A percentile compares a stretch with the other conserved stretches of the same genome.
Conservation (phyloP, 1,140 invertebrate genomes). For the Drosophila triauraria region DNA sequence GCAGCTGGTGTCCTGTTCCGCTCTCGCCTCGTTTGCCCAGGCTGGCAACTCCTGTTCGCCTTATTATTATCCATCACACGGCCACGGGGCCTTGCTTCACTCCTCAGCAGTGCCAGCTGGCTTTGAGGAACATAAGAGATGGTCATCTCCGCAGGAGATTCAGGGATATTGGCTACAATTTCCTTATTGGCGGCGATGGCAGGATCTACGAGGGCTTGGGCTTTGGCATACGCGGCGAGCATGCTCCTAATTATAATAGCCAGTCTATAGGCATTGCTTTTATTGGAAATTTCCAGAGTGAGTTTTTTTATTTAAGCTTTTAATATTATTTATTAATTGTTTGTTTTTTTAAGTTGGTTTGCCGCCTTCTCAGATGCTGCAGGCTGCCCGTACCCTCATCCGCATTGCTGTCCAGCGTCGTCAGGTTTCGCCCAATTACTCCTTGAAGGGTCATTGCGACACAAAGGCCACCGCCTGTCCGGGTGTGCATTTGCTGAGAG, state of each 20-base stretch:
- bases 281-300: slow-evolving; percentile 86
- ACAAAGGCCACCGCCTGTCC: slow-evolving; percentile 49
- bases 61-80: slow-evolving; percentile 47
- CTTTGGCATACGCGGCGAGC: slow-evolving; percentile 89
- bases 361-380: slow-evolving; percentile 87
- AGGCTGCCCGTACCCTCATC: slow-evolving; percentile 87
- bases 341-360: slow-evolving; percentile 30
- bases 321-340: neutral
- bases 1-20: slow-evolving; percentile 34
- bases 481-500: slow-evolving; percentile 27
- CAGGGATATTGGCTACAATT: slow-evolving; percentile 90
- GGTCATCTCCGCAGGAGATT: slow-evolving; percentile 87
- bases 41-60: slow-evolving; percentile 11
- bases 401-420: slow-evolving; percentile 32
- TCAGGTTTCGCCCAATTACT: slow-evolving; percentile 38
- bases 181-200: slow-evolving; percentile 86
- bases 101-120: slow-evolving; percentile 78
- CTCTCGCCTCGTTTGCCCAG: slow-evolving; percentile 34
- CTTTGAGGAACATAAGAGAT: slow-evolving; percentile 88
- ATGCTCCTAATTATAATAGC: slow-evolving; percentile 88
- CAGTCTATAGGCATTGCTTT: slow-evolving; percentile 88
- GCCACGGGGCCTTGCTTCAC: slow-evolving; percentile 30
- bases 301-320: neutral
- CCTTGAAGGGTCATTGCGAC: slow-evolving; percentile 36
- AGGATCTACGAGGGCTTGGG: slow-evolving; percentile 85